phyloP scores from a whole-genome alignment of 2,888 invertebrate genomes.

The Germaria angustata region DNA sequence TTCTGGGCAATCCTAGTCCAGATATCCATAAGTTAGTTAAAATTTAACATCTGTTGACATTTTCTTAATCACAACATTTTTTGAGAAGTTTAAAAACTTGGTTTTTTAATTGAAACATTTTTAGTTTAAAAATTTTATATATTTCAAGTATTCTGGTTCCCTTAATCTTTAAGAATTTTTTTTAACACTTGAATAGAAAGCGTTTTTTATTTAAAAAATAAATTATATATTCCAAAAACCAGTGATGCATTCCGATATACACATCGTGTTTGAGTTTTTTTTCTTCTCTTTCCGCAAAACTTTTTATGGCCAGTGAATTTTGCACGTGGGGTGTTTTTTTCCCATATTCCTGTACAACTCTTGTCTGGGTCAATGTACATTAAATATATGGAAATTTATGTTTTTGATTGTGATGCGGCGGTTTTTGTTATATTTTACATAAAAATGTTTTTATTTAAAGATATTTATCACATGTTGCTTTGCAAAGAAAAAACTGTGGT shows the following conservation, averaged over 20 bases:
- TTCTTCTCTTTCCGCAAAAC: neutral
- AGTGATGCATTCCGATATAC: conserved; percentile 38
- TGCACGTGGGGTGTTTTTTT: neutral
- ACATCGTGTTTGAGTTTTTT: neutral
- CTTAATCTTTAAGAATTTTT: too few relatives aligned
- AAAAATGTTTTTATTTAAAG: neutral
- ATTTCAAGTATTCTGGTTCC: too few relatives aligned
- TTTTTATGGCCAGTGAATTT: conserved; percentile 40
- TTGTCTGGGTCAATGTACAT: neutral
- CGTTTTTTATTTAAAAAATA: neutral
- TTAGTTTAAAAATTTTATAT: neutral
- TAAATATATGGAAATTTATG: conserved; percentile 57
- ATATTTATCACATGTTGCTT: neutral
- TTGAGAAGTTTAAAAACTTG: too few relatives aligned
- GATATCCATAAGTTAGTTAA: too few relatives aligned
- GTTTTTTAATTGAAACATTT: neutral
- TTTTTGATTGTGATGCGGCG: neutral
- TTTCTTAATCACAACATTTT: too few relatives aligned
- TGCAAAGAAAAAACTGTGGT: neutral
- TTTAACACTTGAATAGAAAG: too few relatives aligned
- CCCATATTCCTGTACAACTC: neutral
- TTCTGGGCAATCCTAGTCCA: too few relatives aligned
- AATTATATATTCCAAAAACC: conserved; percentile 6
- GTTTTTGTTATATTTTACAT: neutral
- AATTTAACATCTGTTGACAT: too few relatives aligned